These are phyloP conservation scores for Tetragnatha montana DNA, from an alignment of 2,888 invertebrate genomes.

Conservation along the genomic window DNA sequence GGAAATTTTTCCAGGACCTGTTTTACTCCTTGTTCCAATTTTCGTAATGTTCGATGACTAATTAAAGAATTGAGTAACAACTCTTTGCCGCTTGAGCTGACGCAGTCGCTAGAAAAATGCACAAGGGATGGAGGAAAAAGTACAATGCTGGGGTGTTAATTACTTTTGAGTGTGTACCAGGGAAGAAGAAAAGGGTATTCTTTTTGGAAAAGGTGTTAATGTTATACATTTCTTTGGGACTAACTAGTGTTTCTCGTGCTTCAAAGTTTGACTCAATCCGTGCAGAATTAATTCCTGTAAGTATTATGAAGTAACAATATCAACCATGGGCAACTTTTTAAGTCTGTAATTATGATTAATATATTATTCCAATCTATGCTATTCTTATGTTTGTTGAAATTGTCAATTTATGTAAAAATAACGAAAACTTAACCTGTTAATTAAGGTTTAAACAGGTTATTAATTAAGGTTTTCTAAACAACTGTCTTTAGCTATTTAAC, in stretches of 20 bases:
- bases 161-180: not conserved
- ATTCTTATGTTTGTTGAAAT: no score
- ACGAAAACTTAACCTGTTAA: no score
- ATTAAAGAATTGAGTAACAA: not conserved
- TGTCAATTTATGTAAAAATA: no score
- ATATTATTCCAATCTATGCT: no score
- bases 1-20: not conserved
- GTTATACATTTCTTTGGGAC: constrained; percentile 4
- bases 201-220: not conserved
- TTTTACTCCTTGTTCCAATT: not conserved
- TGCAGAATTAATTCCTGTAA: no score
- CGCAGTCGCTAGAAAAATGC: not conserved
- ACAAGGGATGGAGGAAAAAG: not conserved
- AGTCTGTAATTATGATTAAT: no score
- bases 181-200: not conserved
- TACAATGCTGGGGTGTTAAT: not conserved
- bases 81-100: not conserved
- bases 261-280: no score
- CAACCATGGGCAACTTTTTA: no score
- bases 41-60: not conserved
- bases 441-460: no score
- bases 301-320: no score
- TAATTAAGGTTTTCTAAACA: no score
- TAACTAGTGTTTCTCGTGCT: not conserved
- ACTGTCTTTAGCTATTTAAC: no score